phyloP scores from a whole-genome alignment of 2,797 vertebrate species.

The Argyrosomus regius region DNA sequence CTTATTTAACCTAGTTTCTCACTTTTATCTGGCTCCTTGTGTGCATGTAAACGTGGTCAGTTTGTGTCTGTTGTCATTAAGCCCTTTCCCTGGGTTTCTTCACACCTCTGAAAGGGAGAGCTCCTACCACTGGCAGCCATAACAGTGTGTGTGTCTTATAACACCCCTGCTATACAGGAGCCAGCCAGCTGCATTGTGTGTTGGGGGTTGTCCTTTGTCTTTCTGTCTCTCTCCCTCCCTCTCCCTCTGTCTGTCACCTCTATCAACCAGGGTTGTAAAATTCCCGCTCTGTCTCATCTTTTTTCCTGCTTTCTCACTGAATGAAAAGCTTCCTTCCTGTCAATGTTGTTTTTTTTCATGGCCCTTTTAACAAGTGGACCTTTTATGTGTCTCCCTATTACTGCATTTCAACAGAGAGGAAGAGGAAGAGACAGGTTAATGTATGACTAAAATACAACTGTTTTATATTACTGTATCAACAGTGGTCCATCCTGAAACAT shows the following conservation, averaged over 20 bases:
- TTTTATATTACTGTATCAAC: constrained; percentile 41
- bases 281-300: constrained; percentile 63
- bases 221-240: constrained; percentile 59
- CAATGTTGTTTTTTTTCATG: constrained; percentile 71
- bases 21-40: neutral
- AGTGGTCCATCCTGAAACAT: constrained; percentile 5
- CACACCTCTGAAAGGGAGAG: constrained; percentile 55
- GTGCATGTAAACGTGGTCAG: constrained; percentile 38
- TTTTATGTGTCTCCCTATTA: constrained; percentile 67
- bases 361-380: constrained; percentile 72
- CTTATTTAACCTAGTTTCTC: neutral
- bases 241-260: constrained; percentile 75
- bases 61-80: constrained; percentile 55
- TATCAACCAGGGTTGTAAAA: constrained; percentile 81
- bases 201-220: constrained; percentile 74
- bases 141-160: constrained; percentile 43
- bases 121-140: constrained; percentile 23
- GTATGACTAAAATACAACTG: constrained; percentile 65
- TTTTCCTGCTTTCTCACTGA: constrained; percentile 66
- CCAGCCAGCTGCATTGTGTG: constrained; percentile 66
- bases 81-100: constrained; percentile 40
- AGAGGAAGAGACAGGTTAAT: constrained; percentile 61
- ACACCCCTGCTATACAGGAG: constrained; percentile 47
- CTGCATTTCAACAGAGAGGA: constrained; percentile 67
- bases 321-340: constrained; percentile 84